Evolutionary conservation across 2,888 invertebrate species (phyloP), one percentile per base, ranked within the genome.

Genomic region (Scaptomyza cyrtandrae): DNA sequence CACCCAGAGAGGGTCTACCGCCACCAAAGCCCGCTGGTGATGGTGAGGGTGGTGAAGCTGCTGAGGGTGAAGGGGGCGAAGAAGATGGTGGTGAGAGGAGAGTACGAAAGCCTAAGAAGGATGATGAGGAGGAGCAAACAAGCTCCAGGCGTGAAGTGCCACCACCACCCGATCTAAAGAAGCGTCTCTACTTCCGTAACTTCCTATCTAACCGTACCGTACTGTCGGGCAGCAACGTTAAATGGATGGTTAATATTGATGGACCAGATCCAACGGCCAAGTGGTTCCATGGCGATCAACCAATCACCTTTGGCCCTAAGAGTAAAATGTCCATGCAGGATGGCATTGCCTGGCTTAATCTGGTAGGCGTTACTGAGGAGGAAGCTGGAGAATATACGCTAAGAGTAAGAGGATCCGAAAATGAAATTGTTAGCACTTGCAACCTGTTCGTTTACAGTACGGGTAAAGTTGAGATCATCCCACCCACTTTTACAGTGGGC

Each of bases 301-400:
- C 93, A 16, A 89, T 96, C 13, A 93, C 93, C 14, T 93, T 94
- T 71, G 93, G 93, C 71, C 92, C 94, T 35, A 95, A 94, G 75
- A 95, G 94, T 83, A 93, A 93, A 89, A 94, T 94, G 31, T 94
- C 94, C 62, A 94, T 93, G 71, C 92, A 93, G 27, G 95, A 95
- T 86, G 96, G 96, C 6, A 93, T 96, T 54, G 95, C 96, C 19
- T 95, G 95, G 72, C 90, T 97, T 50, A 96, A 97, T 91, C 93
- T 97, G 27, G 91, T 95, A 10, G 94, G 95, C 67, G 95, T 95
- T 0, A 93, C 93, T 0, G 93, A 94, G 0, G 94, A 93, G 61
- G 97, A 97, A 90, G 94, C 95, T 11, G 97, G 96, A 13, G 95
- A 96, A 86, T 97, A 97, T 83, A 95, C 94, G 6, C 96, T 97